These are phyloP conservation scores for Oostethus manadensis DNA, from an alignment of 2,113 vertebrate species.

Conservation along the genomic window DNA sequence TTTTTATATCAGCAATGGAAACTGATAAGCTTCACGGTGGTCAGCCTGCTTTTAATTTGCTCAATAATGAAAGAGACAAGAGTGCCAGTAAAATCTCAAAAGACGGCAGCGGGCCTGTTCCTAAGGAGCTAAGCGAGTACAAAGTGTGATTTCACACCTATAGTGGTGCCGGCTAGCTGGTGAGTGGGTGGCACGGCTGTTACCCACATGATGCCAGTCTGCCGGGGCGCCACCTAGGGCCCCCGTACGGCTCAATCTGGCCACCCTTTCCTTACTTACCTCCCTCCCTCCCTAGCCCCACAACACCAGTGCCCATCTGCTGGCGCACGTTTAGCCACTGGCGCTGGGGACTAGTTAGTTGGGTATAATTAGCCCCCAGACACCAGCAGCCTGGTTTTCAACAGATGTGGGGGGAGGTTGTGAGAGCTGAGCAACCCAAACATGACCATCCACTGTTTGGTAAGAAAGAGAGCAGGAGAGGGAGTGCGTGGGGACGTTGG, in stretches of 20 bases:
- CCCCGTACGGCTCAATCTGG: constrained; percentile 9
- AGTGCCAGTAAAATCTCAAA: constrained; percentile 37
- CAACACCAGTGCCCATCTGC: constrained; percentile 69
- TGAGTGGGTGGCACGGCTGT: constrained; percentile 67
- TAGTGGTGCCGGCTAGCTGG: constrained; percentile 52
- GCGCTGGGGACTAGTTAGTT: constrained; percentile 70
- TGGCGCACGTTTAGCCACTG: constrained; percentile 63
- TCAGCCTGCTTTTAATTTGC: constrained; percentile 39
- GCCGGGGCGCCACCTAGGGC: constrained; percentile 61
- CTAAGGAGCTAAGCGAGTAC: constrained; percentile 44
- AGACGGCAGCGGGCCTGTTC: constrained; percentile 32
- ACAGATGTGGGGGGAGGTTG: constrained; percentile 70
- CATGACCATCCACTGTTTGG: constrained; percentile 53
- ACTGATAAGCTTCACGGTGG: constrained; percentile 2
- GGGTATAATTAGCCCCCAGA: constrained; percentile 72
- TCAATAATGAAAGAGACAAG: constrained; percentile 26
- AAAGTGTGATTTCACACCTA: constrained; percentile 69
- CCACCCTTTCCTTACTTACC: constrained; percentile 4
- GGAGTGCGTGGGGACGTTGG: neutral
- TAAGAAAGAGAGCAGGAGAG: constrained; percentile 37
- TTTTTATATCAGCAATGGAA: neutral
- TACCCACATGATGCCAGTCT: constrained; percentile 64
- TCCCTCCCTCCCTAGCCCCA: constrained; percentile 53
- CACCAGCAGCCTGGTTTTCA: constrained; percentile 68
- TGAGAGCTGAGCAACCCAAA: constrained; percentile 47